A percentile compares a stretch with the other conserved stretches of the same genome.
Evolutionary conservation across 2,113 vertebrate species (phyloP).

Genomic region (Megaptera novaeangliae): DNA sequence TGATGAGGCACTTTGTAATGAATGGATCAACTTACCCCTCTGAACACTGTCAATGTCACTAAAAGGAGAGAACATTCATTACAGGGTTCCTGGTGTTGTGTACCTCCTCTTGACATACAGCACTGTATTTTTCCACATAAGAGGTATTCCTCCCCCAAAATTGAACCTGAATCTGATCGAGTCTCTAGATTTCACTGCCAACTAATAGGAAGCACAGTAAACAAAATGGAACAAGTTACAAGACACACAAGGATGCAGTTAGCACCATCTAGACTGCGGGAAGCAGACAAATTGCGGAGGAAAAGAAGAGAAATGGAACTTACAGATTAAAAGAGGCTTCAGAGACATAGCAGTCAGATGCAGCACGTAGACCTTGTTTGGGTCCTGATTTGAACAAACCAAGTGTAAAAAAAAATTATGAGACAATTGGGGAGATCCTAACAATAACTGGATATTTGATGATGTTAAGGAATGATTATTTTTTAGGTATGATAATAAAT

Average conservation of each 20-base stretch:
- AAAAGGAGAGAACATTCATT: neutral
- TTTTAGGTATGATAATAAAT: slow-evolving; percentile 16
- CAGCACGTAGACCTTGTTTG: neutral
- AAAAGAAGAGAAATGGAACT: neutral
- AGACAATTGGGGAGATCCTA: neutral
- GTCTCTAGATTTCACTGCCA: neutral
- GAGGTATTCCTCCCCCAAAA: neutral
- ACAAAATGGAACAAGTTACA: neutral
- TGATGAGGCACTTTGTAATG: neutral
- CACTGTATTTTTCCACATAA: neutral
- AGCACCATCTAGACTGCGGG: neutral
- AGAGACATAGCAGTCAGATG: neutral
- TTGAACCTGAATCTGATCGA: neutral
- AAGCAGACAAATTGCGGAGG: neutral
- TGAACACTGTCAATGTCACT: neutral
- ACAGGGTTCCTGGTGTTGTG: neutral
- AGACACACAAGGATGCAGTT: neutral
- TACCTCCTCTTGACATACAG: neutral
- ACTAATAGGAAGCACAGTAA: neutral
- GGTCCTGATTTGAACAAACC: neutral
- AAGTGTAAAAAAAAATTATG: neutral
- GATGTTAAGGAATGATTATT: neutral
- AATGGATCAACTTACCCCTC: neutral
- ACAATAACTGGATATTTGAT: neutral
- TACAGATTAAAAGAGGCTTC: neutral